phyloP scores from a whole-genome alignment of 2,113 vertebrate species.

The Oreotragus oreotragus region DNA sequence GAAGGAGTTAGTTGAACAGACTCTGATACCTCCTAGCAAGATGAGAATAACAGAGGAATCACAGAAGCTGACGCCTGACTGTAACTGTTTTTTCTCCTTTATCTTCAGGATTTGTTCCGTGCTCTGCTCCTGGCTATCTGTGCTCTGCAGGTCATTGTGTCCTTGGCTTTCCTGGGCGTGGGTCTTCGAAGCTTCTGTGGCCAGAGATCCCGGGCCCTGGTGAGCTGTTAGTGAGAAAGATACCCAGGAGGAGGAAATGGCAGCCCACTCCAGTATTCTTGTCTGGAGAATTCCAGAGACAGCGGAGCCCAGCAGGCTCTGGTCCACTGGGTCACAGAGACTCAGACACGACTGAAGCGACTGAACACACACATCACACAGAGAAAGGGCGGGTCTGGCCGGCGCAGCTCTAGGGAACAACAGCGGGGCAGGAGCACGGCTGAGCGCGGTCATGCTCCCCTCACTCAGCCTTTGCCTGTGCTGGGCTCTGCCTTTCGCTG shows the following conservation, averaged over 20 bases:
- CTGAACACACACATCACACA: no score
- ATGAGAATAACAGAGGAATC: background rate
- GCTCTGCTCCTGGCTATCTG: conserved; percentile 36
- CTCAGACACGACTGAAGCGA: background rate
- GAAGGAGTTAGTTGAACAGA: background rate
- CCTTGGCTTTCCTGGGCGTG: conserved; percentile 27
- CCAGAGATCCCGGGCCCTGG: background rate
- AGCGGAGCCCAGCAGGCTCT: no score
- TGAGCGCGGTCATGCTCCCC: accelerated
- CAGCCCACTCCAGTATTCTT: no score
- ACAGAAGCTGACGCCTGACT: no score
- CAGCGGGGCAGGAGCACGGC: accelerated
- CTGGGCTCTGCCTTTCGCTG: no score
- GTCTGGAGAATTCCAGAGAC: background rate
- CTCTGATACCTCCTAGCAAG: no score
- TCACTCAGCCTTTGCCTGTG: no score
- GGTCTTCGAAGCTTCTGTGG: background rate
- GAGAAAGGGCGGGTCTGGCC: background rate
- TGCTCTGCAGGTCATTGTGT: background rate
- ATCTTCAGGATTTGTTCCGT: conserved; percentile 40
- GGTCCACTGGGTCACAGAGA: background rate
- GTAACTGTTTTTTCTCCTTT: no score
- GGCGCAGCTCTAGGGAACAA: background rate
- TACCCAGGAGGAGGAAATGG: no score
- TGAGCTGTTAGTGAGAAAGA: background rate